Evolutionary conservation across 2,113 vertebrate genomes (phyloP).

Genomic region (Tupaia chinensis): DNA sequence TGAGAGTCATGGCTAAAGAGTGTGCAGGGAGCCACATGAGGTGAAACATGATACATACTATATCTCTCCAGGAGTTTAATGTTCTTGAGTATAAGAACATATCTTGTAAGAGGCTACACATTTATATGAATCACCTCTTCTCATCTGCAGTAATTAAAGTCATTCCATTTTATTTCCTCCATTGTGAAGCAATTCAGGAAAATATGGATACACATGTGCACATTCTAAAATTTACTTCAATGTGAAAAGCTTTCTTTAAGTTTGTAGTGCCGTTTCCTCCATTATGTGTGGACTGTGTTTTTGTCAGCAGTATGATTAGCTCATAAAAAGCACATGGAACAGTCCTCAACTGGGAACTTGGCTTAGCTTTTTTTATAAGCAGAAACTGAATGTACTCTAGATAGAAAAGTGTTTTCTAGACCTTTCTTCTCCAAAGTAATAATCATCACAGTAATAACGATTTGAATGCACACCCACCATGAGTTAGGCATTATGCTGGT

Average conservation of each 20-base stretch:
- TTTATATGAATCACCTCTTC: background rate
- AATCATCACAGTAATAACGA: background rate
- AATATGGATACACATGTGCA: background rate
- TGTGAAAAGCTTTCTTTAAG: background rate
- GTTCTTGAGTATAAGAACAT: slow-evolving; percentile 4
- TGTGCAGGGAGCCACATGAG: background rate
- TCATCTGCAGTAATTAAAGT: background rate
- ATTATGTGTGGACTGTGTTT: background rate
- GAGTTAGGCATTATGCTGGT: background rate
- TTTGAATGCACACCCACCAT: background rate
- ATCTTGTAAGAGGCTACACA: background rate
- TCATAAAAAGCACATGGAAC: background rate
- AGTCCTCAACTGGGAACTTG: background rate
- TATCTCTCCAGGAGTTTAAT: background rate
- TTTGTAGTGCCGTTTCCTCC: background rate
- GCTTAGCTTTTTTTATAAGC: background rate
- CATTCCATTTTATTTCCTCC: background rate
- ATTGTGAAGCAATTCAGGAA: slow-evolving; percentile 17
- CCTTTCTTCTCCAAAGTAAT: background rate
- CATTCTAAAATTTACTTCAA: background rate
- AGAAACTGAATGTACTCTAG: background rate
- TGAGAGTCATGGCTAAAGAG: background rate
- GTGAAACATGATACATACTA: background rate
- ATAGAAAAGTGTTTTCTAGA: background rate
- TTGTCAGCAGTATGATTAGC: background rate